These are phyloP conservation scores for Tolypeutes matacus DNA, from an alignment of 2,797 vertebrate genomes.

Conservation along the genomic window DNA sequence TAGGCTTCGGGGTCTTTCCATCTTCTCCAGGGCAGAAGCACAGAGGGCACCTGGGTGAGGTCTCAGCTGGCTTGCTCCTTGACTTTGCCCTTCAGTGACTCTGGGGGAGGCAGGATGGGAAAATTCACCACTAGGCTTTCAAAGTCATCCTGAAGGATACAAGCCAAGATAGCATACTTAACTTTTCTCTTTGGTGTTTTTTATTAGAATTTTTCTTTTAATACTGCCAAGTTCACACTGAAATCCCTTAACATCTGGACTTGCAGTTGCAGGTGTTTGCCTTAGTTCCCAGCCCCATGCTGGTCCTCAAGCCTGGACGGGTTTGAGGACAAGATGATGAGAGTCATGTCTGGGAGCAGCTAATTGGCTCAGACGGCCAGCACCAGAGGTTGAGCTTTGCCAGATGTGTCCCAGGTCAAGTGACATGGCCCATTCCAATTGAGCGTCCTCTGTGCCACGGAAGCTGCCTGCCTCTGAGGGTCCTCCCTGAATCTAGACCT, in stretches of 20 bases:
- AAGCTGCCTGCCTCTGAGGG: accelerated
- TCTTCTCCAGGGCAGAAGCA: background rate
- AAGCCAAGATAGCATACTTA: conserved; percentile 56
- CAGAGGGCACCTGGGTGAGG: background rate
- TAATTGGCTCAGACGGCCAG: conserved; percentile 81
- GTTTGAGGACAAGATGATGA: conserved; percentile 68
- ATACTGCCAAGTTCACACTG: conserved; percentile 56
- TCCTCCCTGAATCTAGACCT: background rate
- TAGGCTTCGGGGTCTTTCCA: background rate
- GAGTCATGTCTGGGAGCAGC: conserved; percentile 34
- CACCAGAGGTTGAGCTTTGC: conserved; percentile 58
- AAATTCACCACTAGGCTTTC: background rate
- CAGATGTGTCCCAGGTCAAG: conserved; percentile 40
- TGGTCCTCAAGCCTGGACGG: conserved; percentile 71
- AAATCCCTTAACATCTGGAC: conserved; percentile 88
- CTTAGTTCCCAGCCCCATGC: background rate
- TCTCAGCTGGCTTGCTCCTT: background rate
- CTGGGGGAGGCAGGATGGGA: background rate
- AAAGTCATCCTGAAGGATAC: conserved; percentile 80
- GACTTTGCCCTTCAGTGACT: conserved; percentile 30
- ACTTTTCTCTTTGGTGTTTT: conserved; percentile 75
- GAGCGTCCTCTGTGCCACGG: background rate
- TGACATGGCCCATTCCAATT: background rate
- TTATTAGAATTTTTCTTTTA: conserved; percentile 52
- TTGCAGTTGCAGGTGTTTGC: conserved; percentile 82